Evolutionary conservation across 2,888 invertebrate genomes (phyloP).

Genomic region (Catocala fraxini): DNA sequence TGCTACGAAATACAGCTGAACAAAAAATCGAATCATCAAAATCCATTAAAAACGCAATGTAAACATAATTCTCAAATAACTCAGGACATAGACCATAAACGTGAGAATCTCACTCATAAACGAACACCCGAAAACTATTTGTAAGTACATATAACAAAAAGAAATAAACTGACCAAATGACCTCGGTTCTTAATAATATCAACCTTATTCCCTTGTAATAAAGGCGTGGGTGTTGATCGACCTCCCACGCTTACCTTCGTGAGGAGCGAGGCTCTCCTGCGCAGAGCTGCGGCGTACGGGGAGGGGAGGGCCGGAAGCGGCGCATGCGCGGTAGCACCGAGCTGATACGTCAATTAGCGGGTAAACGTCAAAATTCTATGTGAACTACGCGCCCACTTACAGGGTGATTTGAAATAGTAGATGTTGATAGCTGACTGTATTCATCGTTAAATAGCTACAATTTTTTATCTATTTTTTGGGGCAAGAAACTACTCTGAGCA

Average conservation of each 20-base stretch:
- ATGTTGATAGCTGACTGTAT: background rate
- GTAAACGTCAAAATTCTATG: constrained; percentile 77
- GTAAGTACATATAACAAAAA: constrained; percentile 49
- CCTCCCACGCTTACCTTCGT: constrained; percentile 59
- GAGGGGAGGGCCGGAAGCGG: constrained; percentile 61
- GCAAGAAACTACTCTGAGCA: too few relatives aligned
- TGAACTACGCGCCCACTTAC: constrained; percentile 67
- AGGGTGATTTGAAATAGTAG: constrained; percentile 49
- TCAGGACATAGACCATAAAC: constrained; percentile 45
- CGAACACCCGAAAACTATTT: constrained; percentile 51
- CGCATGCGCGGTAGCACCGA: constrained; percentile 75
- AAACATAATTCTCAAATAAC: constrained; percentile 25
- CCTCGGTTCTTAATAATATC: constrained; percentile 20
- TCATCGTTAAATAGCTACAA: too few relatives aligned
- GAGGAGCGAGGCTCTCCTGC: constrained; percentile 36
- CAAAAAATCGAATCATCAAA: background rate
- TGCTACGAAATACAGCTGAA: too few relatives aligned
- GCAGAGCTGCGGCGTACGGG: background rate
- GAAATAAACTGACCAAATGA: constrained; percentile 19
- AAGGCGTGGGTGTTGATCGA: constrained; percentile 39
- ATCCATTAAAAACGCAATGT: constrained; percentile 26
- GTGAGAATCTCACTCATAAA: constrained; percentile 49
- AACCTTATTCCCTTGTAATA: constrained; percentile 34
- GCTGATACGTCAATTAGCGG: constrained; percentile 81
- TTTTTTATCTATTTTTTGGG: too few relatives aligned